A percentile compares a stretch with the other conserved stretches of the same genome.
Conservation (phyloP, 30 jellyfish, hydroid and myxozoan species). For the Hydractinia echinata region DNA sequence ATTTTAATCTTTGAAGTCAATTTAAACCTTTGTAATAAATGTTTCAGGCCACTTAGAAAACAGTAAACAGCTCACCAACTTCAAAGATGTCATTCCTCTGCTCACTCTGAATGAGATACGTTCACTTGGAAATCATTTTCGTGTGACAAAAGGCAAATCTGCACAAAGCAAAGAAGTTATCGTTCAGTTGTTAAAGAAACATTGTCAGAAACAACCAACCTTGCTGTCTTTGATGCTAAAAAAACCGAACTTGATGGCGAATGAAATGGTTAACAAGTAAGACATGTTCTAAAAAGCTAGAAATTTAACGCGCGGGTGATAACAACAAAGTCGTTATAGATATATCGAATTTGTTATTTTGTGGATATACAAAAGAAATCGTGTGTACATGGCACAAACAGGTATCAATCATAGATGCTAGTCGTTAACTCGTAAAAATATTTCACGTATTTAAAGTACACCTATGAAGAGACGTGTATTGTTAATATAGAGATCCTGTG, state of each 20-base stretch:
- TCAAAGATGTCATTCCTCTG: slow-evolving; percentile 31
- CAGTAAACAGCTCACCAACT: slow-evolving; percentile 24
- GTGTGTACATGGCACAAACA: too few relatives aligned
- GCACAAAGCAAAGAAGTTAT: slow-evolving; percentile 45
- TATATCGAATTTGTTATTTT: too few relatives aligned
- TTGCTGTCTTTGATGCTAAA: neutral
- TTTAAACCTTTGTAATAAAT: neutral
- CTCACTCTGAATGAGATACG: slow-evolving; percentile 62
- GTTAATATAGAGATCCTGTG: too few relatives aligned
- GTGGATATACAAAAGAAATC: too few relatives aligned
- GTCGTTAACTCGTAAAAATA: too few relatives aligned
- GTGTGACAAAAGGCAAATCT: slow-evolving; percentile 24
- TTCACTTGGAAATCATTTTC: slow-evolving; percentile 38
- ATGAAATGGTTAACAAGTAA: neutral
- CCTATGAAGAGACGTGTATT: too few relatives aligned
- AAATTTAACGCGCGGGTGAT: too few relatives aligned
- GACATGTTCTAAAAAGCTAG: neutral
- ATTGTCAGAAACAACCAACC: slow-evolving; percentile 31
- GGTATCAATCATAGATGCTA: too few relatives aligned
- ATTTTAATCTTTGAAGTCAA: too few relatives aligned
- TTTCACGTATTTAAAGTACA: too few relatives aligned
- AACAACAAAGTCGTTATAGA: too few relatives aligned
- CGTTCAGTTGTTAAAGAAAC: slow-evolving; percentile 35
- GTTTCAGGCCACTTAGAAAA: slow-evolving; percentile 49
- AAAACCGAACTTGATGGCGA: neutral